Conservation (phyloP, 2,797 vertebrate species). For the Microctenopoma steveboyesi region DNA sequence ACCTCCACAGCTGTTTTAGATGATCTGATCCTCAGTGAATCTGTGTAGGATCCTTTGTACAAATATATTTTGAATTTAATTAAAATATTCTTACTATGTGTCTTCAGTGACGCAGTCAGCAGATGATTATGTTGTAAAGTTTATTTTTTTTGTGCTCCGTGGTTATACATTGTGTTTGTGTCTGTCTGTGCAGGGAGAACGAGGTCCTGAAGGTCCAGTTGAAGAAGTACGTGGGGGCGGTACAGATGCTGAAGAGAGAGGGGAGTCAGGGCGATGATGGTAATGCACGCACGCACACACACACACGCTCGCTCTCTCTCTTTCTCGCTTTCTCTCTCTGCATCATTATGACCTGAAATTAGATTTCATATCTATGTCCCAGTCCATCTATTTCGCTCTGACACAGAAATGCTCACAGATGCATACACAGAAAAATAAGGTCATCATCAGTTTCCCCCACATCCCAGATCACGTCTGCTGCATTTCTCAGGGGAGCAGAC, state of each 20-base stretch:
- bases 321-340: not conserved
- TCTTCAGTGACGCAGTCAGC: not conserved
- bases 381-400: constrained; percentile 47
- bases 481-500: constrained; percentile 28
- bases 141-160: not conserved
- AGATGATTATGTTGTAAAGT: not conserved
- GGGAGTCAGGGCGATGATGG: constrained; percentile 89
- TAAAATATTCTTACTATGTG: not conserved
- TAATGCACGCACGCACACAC: constrained; percentile 73
- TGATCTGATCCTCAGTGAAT: not conserved
- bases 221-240: constrained; percentile 98
- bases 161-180: constrained; percentile 22
- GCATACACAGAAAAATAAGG: constrained; percentile 42
- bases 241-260: constrained; percentile 99
- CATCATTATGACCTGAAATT: constrained; percentile 49
- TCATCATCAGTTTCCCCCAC: constrained; percentile 51
- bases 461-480: constrained; percentile 27
- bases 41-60: too few relatives aligned
- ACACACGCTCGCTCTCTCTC: constrained; percentile 9
- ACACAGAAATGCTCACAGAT: constrained; percentile 35
- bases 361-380: constrained; percentile 54
- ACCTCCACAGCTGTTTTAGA: not conserved
- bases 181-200: constrained; percentile 89
- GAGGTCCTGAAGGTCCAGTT: constrained; percentile 98
- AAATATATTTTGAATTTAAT: too few relatives aligned